Percentiles rank a stretch among this genome's conserved stretches.
These are phyloP conservation scores for Marasmarcha lunaedactyla DNA, from an alignment of 2,888 invertebrate species.

Conservation along the genomic window DNA sequence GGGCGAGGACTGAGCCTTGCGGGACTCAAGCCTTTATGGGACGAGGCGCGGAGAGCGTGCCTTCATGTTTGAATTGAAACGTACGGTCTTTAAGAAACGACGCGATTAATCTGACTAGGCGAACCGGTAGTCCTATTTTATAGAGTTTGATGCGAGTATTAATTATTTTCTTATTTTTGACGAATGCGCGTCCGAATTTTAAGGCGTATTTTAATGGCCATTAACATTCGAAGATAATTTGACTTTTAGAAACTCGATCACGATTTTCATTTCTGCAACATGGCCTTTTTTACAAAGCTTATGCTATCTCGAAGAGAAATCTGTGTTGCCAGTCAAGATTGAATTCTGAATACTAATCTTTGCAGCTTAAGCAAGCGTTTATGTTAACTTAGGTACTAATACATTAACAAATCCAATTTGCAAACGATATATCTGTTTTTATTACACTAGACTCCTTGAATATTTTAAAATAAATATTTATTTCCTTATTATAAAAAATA, in stretches of 20 bases:
- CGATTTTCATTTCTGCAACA: constrained; percentile 39
- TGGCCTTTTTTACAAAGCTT: neutral
- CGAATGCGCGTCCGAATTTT: constrained; percentile 50
- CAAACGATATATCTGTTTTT: no score
- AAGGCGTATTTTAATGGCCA: constrained; percentile 36
- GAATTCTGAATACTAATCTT: neutral
- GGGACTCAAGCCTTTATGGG: no score
- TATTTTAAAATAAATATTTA: no score
- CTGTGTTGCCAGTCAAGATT: constrained; percentile 49
- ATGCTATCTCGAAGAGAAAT: constrained; percentile 24
- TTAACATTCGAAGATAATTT: constrained; percentile 39
- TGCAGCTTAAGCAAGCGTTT: neutral
- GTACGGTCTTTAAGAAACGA: no score
- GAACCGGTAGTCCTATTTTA: no score
- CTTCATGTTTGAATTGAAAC: no score
- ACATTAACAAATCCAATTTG: neutral
- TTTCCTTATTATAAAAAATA: no score
- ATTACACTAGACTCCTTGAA: no score
- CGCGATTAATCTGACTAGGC: no score
- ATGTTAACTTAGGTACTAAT: neutral
- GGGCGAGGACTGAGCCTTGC: no score
- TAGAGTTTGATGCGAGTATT: constrained; percentile 55
- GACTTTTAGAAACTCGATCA: constrained; percentile 40
- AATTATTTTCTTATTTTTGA: constrained; percentile 68
- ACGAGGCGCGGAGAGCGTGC: no score